phyloP scores from a whole-genome alignment of 2,797 vertebrate species.

The Paguma larvata region DNA sequence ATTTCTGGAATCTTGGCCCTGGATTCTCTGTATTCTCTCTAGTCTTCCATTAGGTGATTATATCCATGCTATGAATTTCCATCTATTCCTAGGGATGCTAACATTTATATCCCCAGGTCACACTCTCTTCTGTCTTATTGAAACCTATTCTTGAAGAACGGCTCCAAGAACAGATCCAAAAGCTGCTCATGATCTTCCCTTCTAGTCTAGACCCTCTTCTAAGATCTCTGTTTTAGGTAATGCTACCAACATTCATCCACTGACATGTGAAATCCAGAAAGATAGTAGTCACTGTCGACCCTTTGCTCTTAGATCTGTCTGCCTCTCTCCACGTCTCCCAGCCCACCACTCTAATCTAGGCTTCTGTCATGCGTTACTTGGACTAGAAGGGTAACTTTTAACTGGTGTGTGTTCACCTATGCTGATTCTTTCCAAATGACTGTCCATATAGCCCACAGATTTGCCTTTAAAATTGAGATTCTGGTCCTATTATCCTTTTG shows the following conservation, averaged over 20 bases:
- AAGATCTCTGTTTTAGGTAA: background rate
- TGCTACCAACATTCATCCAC: background rate
- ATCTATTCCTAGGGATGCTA: background rate
- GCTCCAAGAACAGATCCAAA: background rate
- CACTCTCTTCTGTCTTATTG: background rate
- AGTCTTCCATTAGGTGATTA: background rate
- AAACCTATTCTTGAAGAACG: background rate
- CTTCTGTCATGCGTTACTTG: background rate
- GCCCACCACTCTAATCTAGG: background rate
- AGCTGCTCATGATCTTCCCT: background rate
- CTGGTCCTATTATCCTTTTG: background rate
- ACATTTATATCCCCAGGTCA: background rate
- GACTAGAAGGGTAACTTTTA: background rate
- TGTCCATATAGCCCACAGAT: background rate
- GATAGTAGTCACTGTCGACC: background rate
- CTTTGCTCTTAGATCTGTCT: background rate
- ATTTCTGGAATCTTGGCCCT: background rate
- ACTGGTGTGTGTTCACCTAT: background rate
- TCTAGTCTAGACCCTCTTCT: background rate
- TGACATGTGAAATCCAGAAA: background rate
- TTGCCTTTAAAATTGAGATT: slow-evolving; percentile 28
- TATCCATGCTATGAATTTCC: background rate
- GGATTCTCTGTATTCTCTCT: background rate
- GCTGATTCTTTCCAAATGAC: background rate
- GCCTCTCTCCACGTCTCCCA: background rate